A percentile compares a stretch with the other conserved stretches of the same genome.
Evolutionary conservation across 2,888 invertebrate species (phyloP).

Genomic region (Platycheirus albimanus): DNA sequence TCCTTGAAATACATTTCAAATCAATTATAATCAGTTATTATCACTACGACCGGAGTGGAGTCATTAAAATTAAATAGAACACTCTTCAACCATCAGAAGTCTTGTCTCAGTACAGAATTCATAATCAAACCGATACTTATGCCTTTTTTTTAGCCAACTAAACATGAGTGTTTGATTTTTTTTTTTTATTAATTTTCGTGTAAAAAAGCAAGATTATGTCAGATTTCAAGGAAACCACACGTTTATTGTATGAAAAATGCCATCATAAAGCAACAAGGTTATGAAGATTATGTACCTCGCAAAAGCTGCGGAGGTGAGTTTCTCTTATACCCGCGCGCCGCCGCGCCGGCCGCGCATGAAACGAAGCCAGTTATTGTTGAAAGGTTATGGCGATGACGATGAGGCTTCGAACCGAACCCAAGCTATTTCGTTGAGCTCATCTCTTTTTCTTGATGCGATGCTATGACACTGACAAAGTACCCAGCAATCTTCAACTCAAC

Average conservation of each 20-base stretch:
- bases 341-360: neutral
- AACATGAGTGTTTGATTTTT: no score
- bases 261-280: no score
- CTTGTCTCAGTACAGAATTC: no score
- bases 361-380: slow-evolving; percentile 26
- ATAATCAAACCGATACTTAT: no score
- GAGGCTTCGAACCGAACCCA: no score
- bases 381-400: slow-evolving; percentile 26
- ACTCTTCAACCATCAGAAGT: neutral
- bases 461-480: slow-evolving; percentile 39
- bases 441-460: slow-evolving; percentile 15
- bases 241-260: no score
- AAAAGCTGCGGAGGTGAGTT: slow-evolving; percentile 29
- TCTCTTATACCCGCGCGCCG: no score
- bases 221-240: neutral
- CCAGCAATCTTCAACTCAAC: neutral
- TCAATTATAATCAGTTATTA: slow-evolving; percentile 17
- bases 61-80: slow-evolving; percentile 11
- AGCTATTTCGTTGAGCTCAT: slow-evolving; percentile 14
- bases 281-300: slow-evolving; percentile 29
- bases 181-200: no score
- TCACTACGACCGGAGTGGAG: slow-evolving; percentile 1
- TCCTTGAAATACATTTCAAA: slow-evolving; percentile 18
- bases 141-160: no score
- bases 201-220: neutral